Evolutionary conservation across 2,888 invertebrate genomes (phyloP).

Genomic region (Calliopum simillimum): DNA sequence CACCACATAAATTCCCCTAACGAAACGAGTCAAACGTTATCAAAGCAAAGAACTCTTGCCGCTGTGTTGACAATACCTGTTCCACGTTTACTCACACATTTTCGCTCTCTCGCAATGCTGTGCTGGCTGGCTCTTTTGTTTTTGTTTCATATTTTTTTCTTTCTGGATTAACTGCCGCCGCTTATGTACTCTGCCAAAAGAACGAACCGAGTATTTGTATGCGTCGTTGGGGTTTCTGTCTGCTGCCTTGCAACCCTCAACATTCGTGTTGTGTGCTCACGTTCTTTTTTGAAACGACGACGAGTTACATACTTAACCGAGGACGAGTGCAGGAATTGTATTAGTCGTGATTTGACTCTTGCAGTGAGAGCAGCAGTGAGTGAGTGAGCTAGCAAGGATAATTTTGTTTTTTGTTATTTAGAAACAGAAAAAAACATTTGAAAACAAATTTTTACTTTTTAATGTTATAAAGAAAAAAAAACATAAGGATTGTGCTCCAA

Average conservation of each 20-base stretch:
- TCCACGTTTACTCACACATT: too few relatives aligned
- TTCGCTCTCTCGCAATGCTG: too few relatives aligned
- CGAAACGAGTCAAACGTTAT: too few relatives aligned
- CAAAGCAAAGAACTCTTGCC: too few relatives aligned
- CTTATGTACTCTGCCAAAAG: too few relatives aligned
- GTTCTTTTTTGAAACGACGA: slow-evolving; percentile 14
- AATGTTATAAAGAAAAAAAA: slow-evolving; percentile 32
- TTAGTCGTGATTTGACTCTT: slow-evolving; percentile 68
- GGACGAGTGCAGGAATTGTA: slow-evolving; percentile 62
- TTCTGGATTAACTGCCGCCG: too few relatives aligned
- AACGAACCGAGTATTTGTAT: too few relatives aligned
- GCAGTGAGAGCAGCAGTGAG: slow-evolving; percentile 53
- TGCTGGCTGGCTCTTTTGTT: too few relatives aligned
- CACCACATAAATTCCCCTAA: too few relatives aligned
- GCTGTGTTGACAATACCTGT: too few relatives aligned
- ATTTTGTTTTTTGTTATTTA: slow-evolving; percentile 33
- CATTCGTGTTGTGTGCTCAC: background rate
- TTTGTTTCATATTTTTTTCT: too few relatives aligned
- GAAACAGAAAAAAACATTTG: slow-evolving; percentile 32
- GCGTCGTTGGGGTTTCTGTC: slow-evolving; percentile 4
- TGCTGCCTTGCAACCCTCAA: slow-evolving; percentile 19
- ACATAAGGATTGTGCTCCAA: slow-evolving; percentile 40
- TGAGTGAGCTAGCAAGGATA: slow-evolving; percentile 7
- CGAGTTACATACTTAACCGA: slow-evolving; percentile 56
- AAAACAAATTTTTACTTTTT: slow-evolving; percentile 33